These are phyloP conservation scores for Gymnogyps californianus DNA, from an alignment of 2,113 vertebrate genomes.

Conservation along the genomic window DNA sequence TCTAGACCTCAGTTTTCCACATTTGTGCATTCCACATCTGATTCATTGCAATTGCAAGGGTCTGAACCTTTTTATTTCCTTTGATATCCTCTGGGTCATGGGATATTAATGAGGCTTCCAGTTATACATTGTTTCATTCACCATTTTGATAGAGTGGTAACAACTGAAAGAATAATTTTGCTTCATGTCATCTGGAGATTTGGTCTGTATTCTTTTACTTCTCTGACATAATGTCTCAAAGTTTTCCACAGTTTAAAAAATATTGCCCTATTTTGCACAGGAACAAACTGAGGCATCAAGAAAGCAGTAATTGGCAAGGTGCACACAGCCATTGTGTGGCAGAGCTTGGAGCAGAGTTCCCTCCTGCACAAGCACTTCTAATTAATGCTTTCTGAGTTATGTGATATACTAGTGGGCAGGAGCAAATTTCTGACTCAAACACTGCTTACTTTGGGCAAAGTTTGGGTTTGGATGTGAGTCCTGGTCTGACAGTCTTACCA, in stretches of 20 bases:
- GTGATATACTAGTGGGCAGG: neutral
- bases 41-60: neutral
- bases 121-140: neutral
- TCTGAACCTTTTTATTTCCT: neutral
- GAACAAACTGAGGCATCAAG: neutral
- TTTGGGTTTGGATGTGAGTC: neutral
- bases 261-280: neutral
- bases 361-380: neutral
- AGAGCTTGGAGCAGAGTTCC: neutral
- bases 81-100: neutral
- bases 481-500: neutral
- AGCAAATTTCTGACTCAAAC: neutral
- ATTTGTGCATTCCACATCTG: neutral
- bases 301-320: neutral
- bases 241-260: neutral
- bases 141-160: neutral
- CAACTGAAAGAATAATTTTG: neutral
- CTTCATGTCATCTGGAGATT: neutral
- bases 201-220: neutral
- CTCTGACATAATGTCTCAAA: neutral
- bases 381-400: neutral
- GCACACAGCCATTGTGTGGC: neutral
- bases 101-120: neutral
- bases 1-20: neutral
- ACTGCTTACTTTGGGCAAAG: neutral